A percentile compares a stretch with the other conserved stretches of the same genome.
Evolutionary conservation across 92 coral and sea anemone species (phyloP).

Genomic region (Phenganax subtilis): DNA sequence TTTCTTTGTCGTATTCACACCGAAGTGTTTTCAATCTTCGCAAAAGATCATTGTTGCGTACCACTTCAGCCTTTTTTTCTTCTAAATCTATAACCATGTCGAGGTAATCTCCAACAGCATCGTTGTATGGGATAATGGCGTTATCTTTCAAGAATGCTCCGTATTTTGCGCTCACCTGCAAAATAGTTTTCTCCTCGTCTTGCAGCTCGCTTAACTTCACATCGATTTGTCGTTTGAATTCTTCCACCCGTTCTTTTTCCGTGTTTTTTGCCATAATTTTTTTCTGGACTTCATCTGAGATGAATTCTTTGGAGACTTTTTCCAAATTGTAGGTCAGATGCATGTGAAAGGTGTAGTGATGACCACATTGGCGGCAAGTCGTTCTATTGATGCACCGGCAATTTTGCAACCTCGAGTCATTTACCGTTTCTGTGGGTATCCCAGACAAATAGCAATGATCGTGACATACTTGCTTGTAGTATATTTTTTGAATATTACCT

Average conservation of each 20-base stretch:
- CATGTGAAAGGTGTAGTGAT: slow-evolving; percentile 17
- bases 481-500: not conserved
- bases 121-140: not conserved
- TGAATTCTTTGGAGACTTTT: not conserved
- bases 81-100: not conserved
- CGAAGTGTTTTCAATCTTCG: not conserved
- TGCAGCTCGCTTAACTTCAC: not conserved
- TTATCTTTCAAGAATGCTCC: not conserved
- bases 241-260: not conserved
- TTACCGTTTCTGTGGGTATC: not conserved
- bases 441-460: slow-evolving; percentile 18
- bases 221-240: not conserved
- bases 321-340: slow-evolving; percentile 20
- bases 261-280: not conserved
- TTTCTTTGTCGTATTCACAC: not conserved
- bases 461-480: slow-evolving; percentile 11
- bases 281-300: not conserved
- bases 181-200: not conserved
- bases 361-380: not conserved
- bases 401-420: not conserved
- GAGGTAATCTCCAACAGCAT: not conserved
- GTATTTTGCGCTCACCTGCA: not conserved
- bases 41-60: not conserved
- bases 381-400: not conserved
- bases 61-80: not conserved